Evolutionary conservation across 2,888 invertebrate species (phyloP).

Genomic region (Drosophila formosana): DNA sequence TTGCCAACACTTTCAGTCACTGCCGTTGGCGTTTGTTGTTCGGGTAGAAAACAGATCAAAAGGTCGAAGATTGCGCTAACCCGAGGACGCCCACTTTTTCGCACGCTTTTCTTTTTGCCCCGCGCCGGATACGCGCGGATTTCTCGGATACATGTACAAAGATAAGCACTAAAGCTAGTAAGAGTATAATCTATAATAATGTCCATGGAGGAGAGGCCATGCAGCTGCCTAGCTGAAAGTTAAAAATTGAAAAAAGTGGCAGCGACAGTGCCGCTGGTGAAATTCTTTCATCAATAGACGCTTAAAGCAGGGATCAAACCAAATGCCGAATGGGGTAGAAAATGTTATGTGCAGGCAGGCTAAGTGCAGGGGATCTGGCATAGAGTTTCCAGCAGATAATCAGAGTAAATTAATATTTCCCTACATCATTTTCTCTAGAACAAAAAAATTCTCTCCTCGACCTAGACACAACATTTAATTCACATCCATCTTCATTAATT

Average conservation of each 20-base stretch:
- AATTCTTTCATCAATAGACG: slow-evolving; percentile 74
- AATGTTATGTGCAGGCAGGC: too few relatives aligned
- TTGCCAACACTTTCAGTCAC: slow-evolving; percentile 33
- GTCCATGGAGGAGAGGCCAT: slow-evolving; percentile 26
- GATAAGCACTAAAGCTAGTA: slow-evolving; percentile 54
- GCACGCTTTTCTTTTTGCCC: slow-evolving; percentile 66
- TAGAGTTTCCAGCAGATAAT: slow-evolving; percentile 9
- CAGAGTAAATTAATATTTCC: background rate
- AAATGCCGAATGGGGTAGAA: slow-evolving; percentile 15
- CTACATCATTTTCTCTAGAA: too few relatives aligned
- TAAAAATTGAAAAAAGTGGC: slow-evolving; percentile 70
- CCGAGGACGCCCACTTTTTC: slow-evolving; percentile 78
- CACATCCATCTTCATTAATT: background rate
- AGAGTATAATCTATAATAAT: slow-evolving; percentile 64
- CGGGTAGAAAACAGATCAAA: slow-evolving; percentile 77
- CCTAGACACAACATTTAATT: too few relatives aligned
- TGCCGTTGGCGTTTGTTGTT: slow-evolving; percentile 3
- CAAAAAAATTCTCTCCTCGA: too few relatives aligned
- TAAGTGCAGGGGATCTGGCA: background rate
- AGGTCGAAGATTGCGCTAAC: slow-evolving; percentile 80
- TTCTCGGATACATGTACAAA: slow-evolving; percentile 52
- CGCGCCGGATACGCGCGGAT: slow-evolving; percentile 65
- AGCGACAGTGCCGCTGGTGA: slow-evolving; percentile 66
- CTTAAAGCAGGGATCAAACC: slow-evolving; percentile 25
- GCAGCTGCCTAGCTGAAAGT: slow-evolving; percentile 45